Conservation (phyloP, 2,113 vertebrate genomes). For the Ivindomyrus marchei region DNA sequence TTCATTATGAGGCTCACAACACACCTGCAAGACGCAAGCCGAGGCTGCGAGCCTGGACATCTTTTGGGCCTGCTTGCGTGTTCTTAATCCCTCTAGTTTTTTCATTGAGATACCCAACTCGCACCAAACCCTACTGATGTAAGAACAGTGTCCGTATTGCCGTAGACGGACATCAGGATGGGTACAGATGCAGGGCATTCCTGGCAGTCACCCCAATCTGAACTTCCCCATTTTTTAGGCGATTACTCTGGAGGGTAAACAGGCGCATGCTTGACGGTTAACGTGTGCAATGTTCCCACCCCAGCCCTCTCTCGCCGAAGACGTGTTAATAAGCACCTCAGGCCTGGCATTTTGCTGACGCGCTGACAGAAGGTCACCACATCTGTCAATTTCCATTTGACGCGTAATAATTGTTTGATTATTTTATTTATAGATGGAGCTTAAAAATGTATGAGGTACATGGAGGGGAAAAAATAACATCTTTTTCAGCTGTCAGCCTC, state of each 20-base stretch:
- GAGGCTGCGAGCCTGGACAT: not conserved
- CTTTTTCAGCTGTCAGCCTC: constrained; percentile 24
- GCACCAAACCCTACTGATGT: not conserved
- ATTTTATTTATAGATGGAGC: constrained; percentile 29
- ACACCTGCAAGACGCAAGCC: not conserved
- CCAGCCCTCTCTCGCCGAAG: not conserved
- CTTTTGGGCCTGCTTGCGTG: not conserved
- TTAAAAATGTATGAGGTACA: constrained; percentile 31
- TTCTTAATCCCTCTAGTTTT: not conserved
- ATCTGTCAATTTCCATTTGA: constrained; percentile 31
- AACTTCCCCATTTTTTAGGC: constrained; percentile 28
- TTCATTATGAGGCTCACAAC: not conserved
- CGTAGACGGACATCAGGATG: not conserved
- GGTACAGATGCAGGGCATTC: constrained; percentile 27
- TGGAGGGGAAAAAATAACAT: constrained; percentile 21
- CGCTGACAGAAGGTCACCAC: constrained; percentile 29
- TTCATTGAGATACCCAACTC: not conserved
- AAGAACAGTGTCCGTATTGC: not conserved
- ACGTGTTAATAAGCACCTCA: constrained; percentile 25
- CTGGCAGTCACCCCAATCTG: constrained; percentile 25
- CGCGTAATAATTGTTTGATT: constrained; percentile 29
- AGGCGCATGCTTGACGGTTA: constrained; percentile 4
- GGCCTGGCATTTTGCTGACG: constrained; percentile 19
- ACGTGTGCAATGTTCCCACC: not conserved
- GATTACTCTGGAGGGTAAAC: constrained; percentile 39